Percentiles rank a stretch among this genome's conserved stretches.
These are phyloP conservation scores for Hydrochoerus hydrochaeris DNA, from an alignment of 2,113 vertebrate species.

Conservation along the genomic window DNA sequence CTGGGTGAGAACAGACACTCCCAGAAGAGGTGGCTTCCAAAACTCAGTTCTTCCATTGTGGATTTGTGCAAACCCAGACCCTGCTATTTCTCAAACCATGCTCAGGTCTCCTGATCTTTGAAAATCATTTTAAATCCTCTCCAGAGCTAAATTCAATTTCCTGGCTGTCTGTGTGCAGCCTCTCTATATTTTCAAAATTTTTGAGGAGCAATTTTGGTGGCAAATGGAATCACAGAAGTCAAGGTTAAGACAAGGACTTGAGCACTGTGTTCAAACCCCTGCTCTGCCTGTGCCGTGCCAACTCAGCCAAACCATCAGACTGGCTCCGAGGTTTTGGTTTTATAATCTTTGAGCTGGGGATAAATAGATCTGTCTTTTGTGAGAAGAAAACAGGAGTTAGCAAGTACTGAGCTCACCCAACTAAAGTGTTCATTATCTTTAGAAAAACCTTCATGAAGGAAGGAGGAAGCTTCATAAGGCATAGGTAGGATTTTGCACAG, in stretches of 20 bases:
- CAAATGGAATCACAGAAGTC: neutral
- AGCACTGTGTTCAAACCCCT: neutral
- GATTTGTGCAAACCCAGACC: neutral
- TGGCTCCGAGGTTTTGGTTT: neutral
- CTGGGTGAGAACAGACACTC: neutral
- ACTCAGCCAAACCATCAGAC: neutral
- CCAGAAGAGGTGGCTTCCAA: neutral
- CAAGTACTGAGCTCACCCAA: neutral
- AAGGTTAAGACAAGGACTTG: neutral
- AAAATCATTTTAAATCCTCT: conserved; percentile 11
- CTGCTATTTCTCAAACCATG: conserved; percentile 7
- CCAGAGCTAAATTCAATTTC: neutral
- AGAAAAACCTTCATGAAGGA: neutral
- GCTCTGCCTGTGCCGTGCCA: neutral
- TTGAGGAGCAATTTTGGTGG: neutral
- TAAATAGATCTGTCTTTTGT: neutral
- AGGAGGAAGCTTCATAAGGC: neutral
- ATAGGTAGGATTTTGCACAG: neutral
- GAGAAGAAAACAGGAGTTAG: neutral
- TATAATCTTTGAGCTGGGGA: neutral
- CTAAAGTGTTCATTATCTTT: neutral
- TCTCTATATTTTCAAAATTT: neutral
- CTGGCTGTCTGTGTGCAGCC: neutral
- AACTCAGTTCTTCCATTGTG: neutral
- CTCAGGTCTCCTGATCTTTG: conserved; percentile 18